Evolutionary conservation across 2,113 vertebrate species (phyloP).

Genomic region (Solenodon paradoxus): DNA sequence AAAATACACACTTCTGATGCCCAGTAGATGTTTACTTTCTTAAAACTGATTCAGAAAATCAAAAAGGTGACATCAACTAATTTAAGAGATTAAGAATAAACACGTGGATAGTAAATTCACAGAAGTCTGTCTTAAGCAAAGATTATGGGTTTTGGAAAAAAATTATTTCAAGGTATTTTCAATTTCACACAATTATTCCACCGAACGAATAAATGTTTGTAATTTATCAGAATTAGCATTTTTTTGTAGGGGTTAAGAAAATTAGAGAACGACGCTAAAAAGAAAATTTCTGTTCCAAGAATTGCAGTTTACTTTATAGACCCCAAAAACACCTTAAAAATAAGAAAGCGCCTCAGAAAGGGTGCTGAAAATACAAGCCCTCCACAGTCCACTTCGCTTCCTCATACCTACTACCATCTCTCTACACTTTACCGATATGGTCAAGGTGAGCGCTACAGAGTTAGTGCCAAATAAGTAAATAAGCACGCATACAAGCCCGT

Average conservation of each 20-base stretch:
- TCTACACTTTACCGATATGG: not conserved
- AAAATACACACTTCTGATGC: not conserved
- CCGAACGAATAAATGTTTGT: not conserved
- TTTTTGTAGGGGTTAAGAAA: not conserved
- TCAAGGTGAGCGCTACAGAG: not conserved
- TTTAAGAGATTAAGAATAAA: conserved; percentile 9
- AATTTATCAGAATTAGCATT: not conserved
- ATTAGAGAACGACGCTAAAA: not conserved
- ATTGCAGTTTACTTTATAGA: not conserved
- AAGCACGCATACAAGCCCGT: not conserved
- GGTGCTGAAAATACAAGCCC: not conserved
- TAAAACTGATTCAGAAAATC: not conserved
- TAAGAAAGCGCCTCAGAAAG: not conserved
- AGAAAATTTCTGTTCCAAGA: not conserved
- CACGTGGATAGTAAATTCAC: not conserved
- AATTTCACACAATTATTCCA: not conserved
- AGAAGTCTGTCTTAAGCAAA: not conserved
- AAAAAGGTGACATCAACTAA: not conserved
- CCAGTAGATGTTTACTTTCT: not conserved
- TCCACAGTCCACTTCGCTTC: not conserved
- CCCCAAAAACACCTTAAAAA: not conserved
- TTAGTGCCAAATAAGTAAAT: not conserved
- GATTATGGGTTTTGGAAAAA: not conserved
- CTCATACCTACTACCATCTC: not conserved
- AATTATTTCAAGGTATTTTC: not conserved